Evolutionary conservation across 2,797 vertebrate species (phyloP).

Genomic region (Sarcophilus harrisii): DNA sequence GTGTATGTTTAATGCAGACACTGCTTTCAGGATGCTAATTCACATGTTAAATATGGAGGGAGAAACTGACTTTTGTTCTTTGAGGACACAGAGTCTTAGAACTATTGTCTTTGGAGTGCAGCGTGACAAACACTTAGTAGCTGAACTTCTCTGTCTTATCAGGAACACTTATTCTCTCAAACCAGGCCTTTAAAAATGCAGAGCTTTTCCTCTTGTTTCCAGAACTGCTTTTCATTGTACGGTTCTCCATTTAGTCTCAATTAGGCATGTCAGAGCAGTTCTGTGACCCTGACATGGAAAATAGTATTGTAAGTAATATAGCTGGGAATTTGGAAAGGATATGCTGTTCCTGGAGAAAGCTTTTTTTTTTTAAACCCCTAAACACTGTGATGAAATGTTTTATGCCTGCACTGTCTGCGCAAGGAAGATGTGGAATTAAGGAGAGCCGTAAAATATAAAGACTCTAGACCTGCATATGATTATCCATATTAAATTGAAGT

Average conservation of each 20-base stretch:
- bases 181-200: slow-evolving; percentile 62
- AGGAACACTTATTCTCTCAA: slow-evolving; percentile 64
- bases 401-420: slow-evolving; percentile 63
- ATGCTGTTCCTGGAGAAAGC: slow-evolving; percentile 41
- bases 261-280: slow-evolving; percentile 59
- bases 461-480: slow-evolving; percentile 75
- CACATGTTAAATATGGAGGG: slow-evolving; percentile 62
- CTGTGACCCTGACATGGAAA: slow-evolving; percentile 66
- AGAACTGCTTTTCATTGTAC: slow-evolving; percentile 19
- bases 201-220: slow-evolving; percentile 47
- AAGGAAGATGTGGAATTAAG: slow-evolving; percentile 78
- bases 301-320: slow-evolving; percentile 56
- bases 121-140: slow-evolving; percentile 70
- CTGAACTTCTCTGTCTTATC: slow-evolving; percentile 69
- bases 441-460: slow-evolving; percentile 79
- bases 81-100: slow-evolving; percentile 30
- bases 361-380: slow-evolving; percentile 1
- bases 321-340: slow-evolving; percentile 57
- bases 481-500: slow-evolving; percentile 78
- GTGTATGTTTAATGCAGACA: slow-evolving; percentile 56
- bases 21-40: slow-evolving; percentile 61
- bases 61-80: slow-evolving; percentile 60
- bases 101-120: slow-evolving; percentile 52
- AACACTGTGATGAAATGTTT: slow-evolving; percentile 77
- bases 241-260: slow-evolving; percentile 62